Base-by-base conservation (phyloP, 2,797 vertebrate genomes). In the Crenichthys baileyi region DNA sequence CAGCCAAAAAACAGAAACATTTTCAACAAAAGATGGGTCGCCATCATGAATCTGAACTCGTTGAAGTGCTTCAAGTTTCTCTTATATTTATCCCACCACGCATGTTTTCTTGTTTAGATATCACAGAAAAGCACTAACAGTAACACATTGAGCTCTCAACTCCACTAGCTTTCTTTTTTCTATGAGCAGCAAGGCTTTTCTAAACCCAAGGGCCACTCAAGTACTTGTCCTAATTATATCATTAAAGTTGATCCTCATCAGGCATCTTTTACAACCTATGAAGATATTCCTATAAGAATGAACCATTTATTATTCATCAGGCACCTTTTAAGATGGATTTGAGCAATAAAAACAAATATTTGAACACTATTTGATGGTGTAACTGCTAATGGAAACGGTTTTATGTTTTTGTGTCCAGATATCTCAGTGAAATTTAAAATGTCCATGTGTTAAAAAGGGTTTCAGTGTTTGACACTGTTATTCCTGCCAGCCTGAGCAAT, bases 401-500 rank as follows among this genome's bases (percentile, higher is more conserved):
- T 36, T 75, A 86, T 44, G n/a, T 46, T 61, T 60, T 65, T 72
- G 75, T 53, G 63, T 77, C 61, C 29, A 79, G 63, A 67, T 41
- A 22, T 41, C 20, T 67, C 16, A 18, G 18, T 77, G 65, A 80
- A 77, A 79, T 71, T 63, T 39, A 77, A 87, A 77, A 73, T 36
- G 70, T 83, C 80, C 46, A 31, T 81, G 79, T 61, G 73, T 85
- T 70, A 48, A 39, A 15, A 74, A 41, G 39, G 36, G 39, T 74
- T 77, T 72, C 65, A 31, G 73, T 68, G 76, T 70, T 68, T 51
- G 65, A 75, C 72, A 16, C 24, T 29, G 74, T 81, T 79, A 74
- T 79, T 48, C 70, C 29, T 39, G 46, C 58, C 39, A 31, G 77
- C 61, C 71, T 20, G 50, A 83, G 53, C 15, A 11, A 71, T 75